A percentile compares a stretch with the other conserved stretches of the same genome.
Conservation (phyloP, 2,797 vertebrate species). For the Astyanax mexicanus region DNA sequence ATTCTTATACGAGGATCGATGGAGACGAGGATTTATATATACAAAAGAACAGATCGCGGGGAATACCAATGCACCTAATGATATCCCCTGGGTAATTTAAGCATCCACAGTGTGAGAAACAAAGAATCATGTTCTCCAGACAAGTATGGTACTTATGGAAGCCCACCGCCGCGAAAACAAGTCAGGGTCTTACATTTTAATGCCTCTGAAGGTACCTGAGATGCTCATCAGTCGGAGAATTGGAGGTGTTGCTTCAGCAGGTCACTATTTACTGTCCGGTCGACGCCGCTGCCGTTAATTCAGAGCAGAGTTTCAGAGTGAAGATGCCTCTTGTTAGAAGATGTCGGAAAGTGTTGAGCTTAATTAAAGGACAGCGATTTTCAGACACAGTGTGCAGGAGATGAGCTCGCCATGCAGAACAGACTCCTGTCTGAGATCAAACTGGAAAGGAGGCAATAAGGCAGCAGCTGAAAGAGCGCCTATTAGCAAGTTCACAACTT, state of each 20-base stretch:
- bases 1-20: neutral
- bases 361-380: slow-evolving; percentile 1
- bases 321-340: neutral
- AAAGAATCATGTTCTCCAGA: neutral
- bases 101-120: neutral
- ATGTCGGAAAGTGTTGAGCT: neutral
- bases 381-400: neutral
- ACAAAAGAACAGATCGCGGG: neutral
- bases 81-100: slow-evolving; percentile 5
- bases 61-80: neutral
- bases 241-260: neutral
- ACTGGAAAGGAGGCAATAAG: neutral
- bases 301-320: neutral
- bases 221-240: neutral
- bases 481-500: neutral
- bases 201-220: neutral
- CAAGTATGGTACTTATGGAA: neutral
- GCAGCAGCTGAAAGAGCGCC: neutral
- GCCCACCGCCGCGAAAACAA: neutral
- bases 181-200: neutral
- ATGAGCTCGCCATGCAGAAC: neutral
- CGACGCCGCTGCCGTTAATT: no score
- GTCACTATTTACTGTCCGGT: no score
- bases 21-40: neutral
- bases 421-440: slow-evolving; percentile 5